These are phyloP conservation scores for Mus spretus DNA, from an alignment of 2,797 vertebrate species.

Conservation along the genomic window DNA sequence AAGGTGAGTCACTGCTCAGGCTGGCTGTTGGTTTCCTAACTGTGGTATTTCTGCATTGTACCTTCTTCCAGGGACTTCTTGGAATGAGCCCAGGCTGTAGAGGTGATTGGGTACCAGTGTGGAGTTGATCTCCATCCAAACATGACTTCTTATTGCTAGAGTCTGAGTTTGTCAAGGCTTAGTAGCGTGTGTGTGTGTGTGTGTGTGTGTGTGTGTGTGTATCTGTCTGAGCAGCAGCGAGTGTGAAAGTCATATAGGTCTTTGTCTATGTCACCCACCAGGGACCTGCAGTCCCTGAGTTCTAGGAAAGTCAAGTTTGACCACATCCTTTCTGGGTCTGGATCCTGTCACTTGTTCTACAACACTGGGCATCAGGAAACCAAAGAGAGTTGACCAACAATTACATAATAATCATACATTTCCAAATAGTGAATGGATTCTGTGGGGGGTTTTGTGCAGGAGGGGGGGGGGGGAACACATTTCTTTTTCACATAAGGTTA, in stretches of 20 bases:
- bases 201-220: background rate
- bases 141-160: background rate
- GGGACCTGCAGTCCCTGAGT: background rate
- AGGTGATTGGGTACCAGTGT: background rate
- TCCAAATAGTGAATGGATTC: constrained; percentile 29
- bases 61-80: constrained; percentile 1
- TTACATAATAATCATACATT: constrained; percentile 39
- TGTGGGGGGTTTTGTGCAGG: background rate
- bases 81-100: background rate
- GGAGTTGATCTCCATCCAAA: background rate
- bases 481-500: background rate
- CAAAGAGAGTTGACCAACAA: background rate
- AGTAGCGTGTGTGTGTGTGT: background rate
- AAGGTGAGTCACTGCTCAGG: background rate
- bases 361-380: constrained; percentile 17
- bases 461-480: background rate
- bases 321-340: background rate
- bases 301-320: background rate
- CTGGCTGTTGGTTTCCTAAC: too few relatives aligned
- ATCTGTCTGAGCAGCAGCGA: background rate
- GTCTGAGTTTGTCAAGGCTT: background rate
- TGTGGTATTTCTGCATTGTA: too few relatives aligned
- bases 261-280: background rate
- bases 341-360: constrained; percentile 22
- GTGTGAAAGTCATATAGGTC: background rate